phyloP scores from a whole-genome alignment of 2,797 vertebrate species.

The Gambelia wislizenii region DNA sequence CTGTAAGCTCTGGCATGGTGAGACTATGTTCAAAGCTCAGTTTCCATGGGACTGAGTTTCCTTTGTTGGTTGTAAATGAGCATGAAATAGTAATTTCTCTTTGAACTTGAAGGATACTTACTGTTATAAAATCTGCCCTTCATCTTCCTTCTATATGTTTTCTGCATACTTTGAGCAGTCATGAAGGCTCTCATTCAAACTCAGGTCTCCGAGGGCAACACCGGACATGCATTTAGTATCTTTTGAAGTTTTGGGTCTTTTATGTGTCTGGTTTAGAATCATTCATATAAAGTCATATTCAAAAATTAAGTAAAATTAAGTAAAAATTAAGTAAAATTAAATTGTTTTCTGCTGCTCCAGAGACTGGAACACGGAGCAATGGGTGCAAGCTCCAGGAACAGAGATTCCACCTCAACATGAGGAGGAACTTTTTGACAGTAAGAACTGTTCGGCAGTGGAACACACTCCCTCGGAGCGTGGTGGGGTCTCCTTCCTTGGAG shows the following conservation, averaged over 20 bases:
- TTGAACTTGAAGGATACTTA: neutral
- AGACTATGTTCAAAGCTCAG: neutral
- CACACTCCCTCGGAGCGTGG: no score
- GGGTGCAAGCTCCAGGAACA: no score
- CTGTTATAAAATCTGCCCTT: neutral
- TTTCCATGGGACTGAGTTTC: neutral
- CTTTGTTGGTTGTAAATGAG: slow-evolving; percentile 1
- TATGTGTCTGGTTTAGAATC: neutral
- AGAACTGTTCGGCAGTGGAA: no score
- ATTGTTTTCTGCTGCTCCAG: no score
- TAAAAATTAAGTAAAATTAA: neutral
- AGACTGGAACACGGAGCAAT: no score
- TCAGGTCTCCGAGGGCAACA: neutral
- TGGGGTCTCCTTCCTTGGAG: no score
- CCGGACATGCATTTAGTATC: neutral
- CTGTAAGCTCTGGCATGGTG: no score
- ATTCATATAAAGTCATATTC: neutral
- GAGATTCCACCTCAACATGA: no score
- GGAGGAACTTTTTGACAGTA: no score
- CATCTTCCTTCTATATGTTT: neutral
- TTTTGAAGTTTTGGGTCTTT: neutral
- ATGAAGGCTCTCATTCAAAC: neutral
- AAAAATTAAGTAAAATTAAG: no score
- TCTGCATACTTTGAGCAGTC: neutral
- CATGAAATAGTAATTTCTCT: slow-evolving; percentile 22